Percentiles rank a stretch among this genome's conserved stretches.
Conservation (phyloP, 35 echinoderm and acorn worm genomes). For the Ophiothrix spiculata region DNA sequence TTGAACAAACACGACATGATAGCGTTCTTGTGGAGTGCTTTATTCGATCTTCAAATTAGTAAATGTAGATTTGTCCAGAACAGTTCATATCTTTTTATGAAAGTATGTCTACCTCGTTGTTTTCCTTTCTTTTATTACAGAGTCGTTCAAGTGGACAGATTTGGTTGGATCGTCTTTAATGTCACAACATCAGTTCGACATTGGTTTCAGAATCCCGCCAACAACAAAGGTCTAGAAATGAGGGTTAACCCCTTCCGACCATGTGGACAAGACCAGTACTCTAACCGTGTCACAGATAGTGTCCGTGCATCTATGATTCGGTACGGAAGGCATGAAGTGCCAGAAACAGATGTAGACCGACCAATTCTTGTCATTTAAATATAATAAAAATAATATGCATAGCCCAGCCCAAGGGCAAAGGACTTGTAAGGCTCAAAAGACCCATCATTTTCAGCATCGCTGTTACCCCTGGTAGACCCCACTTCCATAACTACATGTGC, state of each 20-base stretch:
- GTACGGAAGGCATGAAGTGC: conserved; percentile 32
- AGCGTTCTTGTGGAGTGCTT: too few species aligned
- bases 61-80: too few species aligned
- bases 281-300: conserved; percentile 60
- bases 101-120: too few species aligned
- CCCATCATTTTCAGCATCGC: too few species aligned
- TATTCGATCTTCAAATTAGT: too few species aligned
- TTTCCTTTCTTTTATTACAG: conserved; percentile 35
- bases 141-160: conserved; percentile 49
- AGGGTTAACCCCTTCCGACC: conserved; percentile 45
- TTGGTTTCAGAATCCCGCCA: conserved; percentile 58
- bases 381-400: too few species aligned
- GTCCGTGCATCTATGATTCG: conserved; percentile 9
- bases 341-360: conserved; percentile 38
- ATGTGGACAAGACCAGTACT: conserved; percentile 57
- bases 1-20: too few species aligned
- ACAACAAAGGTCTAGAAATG: conserved; percentile 52
- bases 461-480: too few species aligned
- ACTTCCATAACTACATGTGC: too few species aligned
- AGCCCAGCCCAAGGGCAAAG: too few species aligned
- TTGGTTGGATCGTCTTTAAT: conserved; percentile 90
- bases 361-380: conserved; percentile 83
- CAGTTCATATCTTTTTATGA: too few species aligned
- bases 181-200: conserved; percentile 58
- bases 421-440: too few species aligned